These are phyloP conservation scores for Drosophila equinoxialis DNA, from an alignment of 1,140 invertebrate genomes.

Conservation along the genomic window DNA sequence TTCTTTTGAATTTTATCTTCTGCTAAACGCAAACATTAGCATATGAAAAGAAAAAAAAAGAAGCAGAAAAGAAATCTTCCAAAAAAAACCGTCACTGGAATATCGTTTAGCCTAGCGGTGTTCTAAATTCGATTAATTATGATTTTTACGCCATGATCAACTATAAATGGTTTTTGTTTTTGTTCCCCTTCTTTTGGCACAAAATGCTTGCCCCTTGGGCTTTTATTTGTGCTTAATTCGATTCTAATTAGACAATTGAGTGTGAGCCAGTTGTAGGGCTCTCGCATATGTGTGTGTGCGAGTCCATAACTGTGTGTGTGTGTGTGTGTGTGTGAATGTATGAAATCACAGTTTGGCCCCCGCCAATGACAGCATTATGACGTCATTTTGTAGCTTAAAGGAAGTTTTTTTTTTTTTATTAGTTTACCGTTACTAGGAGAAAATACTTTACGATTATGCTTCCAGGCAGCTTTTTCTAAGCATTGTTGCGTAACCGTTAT, in stretches of 20 bases:
- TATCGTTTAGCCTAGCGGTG: conserved; percentile 64
- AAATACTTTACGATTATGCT: conserved; percentile 15
- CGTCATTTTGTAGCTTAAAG: conserved; percentile 37
- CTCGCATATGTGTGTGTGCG: conserved; percentile 20
- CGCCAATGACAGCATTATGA: conserved; percentile 50
- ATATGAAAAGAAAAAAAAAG: conserved; percentile 45
- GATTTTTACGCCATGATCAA: conserved; percentile 50
- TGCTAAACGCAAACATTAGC: conserved; percentile 47
- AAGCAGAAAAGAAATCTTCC: conserved; percentile 52
- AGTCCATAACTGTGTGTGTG: neutral
- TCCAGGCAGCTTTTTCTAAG: neutral
- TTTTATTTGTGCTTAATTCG: conserved; percentile 58
- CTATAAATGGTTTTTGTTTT: conserved; percentile 50
- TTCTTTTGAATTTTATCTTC: conserved; percentile 28
- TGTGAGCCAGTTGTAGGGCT: conserved; percentile 22
- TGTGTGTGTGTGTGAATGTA: conserved; percentile 11
- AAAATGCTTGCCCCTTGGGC: conserved; percentile 27
- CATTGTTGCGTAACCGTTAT: conserved; percentile 12
- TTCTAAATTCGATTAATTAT: conserved; percentile 78
- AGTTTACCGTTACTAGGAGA: conserved; percentile 18
- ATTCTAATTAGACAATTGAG: conserved; percentile 74
- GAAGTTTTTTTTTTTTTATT: conserved; percentile 15
- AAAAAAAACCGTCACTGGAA: conserved; percentile 36
- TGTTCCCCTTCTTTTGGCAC: conserved; percentile 40
- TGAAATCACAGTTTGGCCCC: conserved; percentile 50